Evolutionary conservation across 2,113 vertebrate genomes (phyloP).

Genomic region (human): GRCh38 chr4:65703501-65704000

Average conservation of each 20-base stretch:
- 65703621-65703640: background rate
- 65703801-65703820: background rate
- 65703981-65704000: background rate
- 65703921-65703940: accelerated
- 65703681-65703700: background rate
- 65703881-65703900: background rate
- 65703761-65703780: background rate
- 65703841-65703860: background rate
- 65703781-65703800: background rate
- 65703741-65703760: background rate
- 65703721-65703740: background rate
- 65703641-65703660: background rate
- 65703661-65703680: background rate
- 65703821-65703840: background rate
- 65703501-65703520: background rate
- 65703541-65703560: background rate
- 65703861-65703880: background rate
- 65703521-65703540: background rate
- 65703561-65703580: background rate
- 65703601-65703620: background rate
- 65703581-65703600: background rate
- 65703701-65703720: background rate
- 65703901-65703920: background rate
- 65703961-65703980: background rate
- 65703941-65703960: background rate